Base-by-base conservation (phyloP, 2,113 vertebrate genomes). In the Indicator indicator region DNA sequence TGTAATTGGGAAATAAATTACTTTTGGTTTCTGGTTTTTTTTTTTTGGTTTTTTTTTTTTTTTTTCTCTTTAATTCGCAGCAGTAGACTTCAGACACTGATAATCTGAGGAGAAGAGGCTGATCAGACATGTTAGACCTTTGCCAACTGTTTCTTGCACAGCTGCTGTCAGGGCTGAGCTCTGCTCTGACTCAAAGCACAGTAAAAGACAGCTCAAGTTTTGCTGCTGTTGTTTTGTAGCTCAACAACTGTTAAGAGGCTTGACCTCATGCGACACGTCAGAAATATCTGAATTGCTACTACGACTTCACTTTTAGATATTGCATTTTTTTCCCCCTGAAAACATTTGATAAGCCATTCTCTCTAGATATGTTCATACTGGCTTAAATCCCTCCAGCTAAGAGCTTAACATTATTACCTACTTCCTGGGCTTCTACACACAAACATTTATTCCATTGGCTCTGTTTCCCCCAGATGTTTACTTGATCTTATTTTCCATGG, bases 61-160 rank as follows among this genome's bases (percentile, higher is more conserved):
- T 33, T 17, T 8, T n/a, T 64, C 65, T 58, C 21, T 28, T 44
- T 28, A 5, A 33, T 89, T 85, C 91, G 28, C 30, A 69, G 32
- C 9, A 83, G 42, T 64, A 55, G 28, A 26, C 67, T 92, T 86
- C 69, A 81, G 59, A 71, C 69, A 67, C 65, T 78, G 63, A 65
- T 84, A 83, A 40, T 93, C 46, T 84, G 69, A 91, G 86, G 69
- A 80, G 69, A 77, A 92, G 73, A 86, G 70, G 55, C n/a, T 81
- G 55, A 33, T 95, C 65, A 77, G 82, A 69, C 73, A 72, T 40
- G 68, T 94, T 70, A 72, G 90, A 32, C 77, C 40, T 86, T 90
- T 92, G 77, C 17, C 95, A 96, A 92, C 87, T 97, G 92, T 86
- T 96, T 52, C 58, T 73, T 80, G 60, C 90, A 91, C 94, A 97